Conservation (phyloP, 2,797 vertebrate genomes). For the Siniperca scherzeri region DNA sequence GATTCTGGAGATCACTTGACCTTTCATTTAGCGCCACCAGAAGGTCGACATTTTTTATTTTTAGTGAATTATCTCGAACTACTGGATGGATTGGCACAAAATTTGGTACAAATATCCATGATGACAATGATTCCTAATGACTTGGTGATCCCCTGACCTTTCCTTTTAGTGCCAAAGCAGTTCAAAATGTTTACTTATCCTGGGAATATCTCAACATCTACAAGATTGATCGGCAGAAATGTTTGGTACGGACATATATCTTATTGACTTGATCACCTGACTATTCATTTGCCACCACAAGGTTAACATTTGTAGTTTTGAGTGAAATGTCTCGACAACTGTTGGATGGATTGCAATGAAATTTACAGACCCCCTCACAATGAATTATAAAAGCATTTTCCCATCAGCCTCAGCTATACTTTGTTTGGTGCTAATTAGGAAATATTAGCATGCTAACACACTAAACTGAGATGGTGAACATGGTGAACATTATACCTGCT, state of each 20-base stretch:
- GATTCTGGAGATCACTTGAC: background rate
- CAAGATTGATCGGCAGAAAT: background rate
- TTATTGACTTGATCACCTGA: background rate
- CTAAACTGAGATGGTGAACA: background rate
- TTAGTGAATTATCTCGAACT: background rate
- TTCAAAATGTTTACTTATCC: constrained; percentile 1
- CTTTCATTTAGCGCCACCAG: background rate
- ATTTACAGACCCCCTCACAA: background rate
- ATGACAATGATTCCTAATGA: background rate
- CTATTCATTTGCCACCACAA: background rate
- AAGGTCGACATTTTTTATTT: no score
- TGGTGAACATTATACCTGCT: background rate
- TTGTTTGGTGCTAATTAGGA: background rate
- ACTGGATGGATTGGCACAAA: background rate
- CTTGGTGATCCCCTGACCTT: background rate
- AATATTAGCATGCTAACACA: background rate
- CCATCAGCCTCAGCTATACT: background rate
- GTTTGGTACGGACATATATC: background rate
- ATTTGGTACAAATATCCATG: background rate
- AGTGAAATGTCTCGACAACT: background rate
- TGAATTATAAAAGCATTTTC: background rate
- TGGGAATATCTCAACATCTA: background rate
- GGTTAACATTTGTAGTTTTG: background rate
- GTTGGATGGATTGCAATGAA: background rate
- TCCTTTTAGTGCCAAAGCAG: background rate